Evolutionary conservation across 2,797 vertebrate species (phyloP), one percentile per base, ranked within the genome.

Genomic region (Carapus acus): DNA sequence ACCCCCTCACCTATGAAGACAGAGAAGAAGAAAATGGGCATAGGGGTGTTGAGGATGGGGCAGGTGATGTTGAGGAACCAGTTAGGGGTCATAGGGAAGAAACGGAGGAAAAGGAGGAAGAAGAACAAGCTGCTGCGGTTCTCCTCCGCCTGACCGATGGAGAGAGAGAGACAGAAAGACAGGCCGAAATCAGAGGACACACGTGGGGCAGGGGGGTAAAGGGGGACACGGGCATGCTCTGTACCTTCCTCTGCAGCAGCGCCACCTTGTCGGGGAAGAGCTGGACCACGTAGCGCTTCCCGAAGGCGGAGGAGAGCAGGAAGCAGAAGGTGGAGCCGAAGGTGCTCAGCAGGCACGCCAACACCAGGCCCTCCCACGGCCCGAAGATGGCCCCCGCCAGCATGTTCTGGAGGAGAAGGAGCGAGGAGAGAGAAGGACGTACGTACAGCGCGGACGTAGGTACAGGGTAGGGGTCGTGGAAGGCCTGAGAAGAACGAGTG

Each of bases 31-130:
- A 98, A 98, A 36, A 94, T 90, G 56, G 83, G 59, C 0, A 96
- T 62, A 1, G 94, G 94, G 52, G 97, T 92, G 82, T 95, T 96
- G 78, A 99, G 88, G 77, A 99, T 92, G n/a, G 95, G 96, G 75
- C 92, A 93, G 0, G 94, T 93, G 80, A 99, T 84, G 74, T 98
- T 99, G 77, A 99, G 86, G 77, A 98, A 97, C 94, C 95, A 99
- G 86, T 98, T 99, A 48, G 96, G 96, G 8, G 94, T 96, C 94
- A 98, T 93, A 31, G 95, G 96, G 76, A 99, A 96, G 73, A 99
- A 91, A 60, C 96, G 90, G 67, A 99, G 89, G 80, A 98, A 99
- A 58, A 97, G 82, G 39, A 98, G 85, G 83, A 97, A 97, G 84
- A 98, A 97, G 81, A 98, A 96, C 47, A 99, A 73, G 73, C 91